Percentiles rank a stretch among this genome's conserved stretches.
Evolutionary conservation across 2,113 vertebrate genomes (phyloP).

Genomic region (Hymenochirus boettgeri): DNA sequence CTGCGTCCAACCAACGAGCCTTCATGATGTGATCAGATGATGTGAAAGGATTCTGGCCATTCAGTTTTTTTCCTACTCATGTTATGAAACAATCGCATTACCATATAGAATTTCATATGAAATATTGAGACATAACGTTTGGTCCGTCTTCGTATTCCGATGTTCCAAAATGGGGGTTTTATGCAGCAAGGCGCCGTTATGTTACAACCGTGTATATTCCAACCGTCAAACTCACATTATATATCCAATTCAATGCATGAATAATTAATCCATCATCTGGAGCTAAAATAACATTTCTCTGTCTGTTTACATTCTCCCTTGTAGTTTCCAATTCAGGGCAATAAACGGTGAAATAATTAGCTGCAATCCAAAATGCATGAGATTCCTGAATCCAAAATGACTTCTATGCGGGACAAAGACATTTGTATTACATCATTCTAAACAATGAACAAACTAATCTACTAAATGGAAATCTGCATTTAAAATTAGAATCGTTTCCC

Average conservation of each 20-base stretch:
- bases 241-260: constrained; percentile 17
- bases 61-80: too few species aligned
- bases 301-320: background rate
- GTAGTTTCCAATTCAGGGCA: constrained; percentile 13
- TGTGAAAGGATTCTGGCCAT: too few species aligned
- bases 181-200: too few species aligned
- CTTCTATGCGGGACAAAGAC: constrained; percentile 3
- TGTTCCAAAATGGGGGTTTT: too few species aligned
- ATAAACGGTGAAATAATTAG: constrained; percentile 28
- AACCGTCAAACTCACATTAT: constrained; percentile 3
- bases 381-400: constrained; percentile 17
- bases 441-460: constrained; percentile 16
- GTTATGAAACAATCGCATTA: too few species aligned
- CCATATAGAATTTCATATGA: too few species aligned
- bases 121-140: too few species aligned
- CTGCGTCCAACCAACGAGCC: too few species aligned
- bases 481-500: constrained; percentile 38
- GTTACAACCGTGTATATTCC: background rate
- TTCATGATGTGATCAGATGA: too few species aligned
- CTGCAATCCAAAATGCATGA: constrained; percentile 36
- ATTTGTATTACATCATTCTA: constrained; percentile 24
- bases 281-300: constrained; percentile 22
- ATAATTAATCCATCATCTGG: constrained; percentile 28
- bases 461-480: constrained; percentile 24
- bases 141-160: too few species aligned